Base-by-base conservation (phyloP, 2,113 vertebrate species). In the Columbina picui region DNA sequence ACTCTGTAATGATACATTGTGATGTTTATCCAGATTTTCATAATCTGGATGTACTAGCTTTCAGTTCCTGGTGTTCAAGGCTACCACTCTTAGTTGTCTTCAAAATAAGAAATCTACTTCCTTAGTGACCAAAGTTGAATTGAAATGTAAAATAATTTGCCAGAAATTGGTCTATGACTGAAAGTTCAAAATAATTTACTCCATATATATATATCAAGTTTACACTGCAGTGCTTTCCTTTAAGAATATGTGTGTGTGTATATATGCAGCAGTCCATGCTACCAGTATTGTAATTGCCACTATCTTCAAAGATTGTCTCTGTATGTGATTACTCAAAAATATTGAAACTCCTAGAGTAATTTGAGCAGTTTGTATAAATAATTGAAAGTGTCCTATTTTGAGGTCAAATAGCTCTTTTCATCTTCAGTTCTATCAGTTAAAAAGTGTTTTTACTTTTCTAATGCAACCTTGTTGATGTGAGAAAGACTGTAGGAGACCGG, bases 161-260 rank as follows among this genome's bases (percentile, higher is more conserved):
- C 34, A 47, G 22, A 78, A 84, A 84, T 57, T 68, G 38, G 7
- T 67, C 39, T 77, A 1, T 52, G 41, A 34, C 23, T 90, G 47
- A 82, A 90, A 84, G 11, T 63, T 86, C 47, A 52, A 19, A 89
- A 45, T 49, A 11, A 80, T 74, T 70, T 80, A 17, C 43, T 74
- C n/a, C 12, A 26, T 29, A 36, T 17, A n/a, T 17, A n/a, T 27
- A 20, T 29, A 34, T 64, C 26, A 75, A 75, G 83, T 94, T 96
- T 93, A 41, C 94, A 89, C 11, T 96, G 93, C 90, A 90, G 96
- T 96, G 88, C 15, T 95, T 81, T 96, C 80, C 83, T 95, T 68
- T 25, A 71, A 90, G 71, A 75, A 77, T 87, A 2, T 10, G 5
- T 53, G 26, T 71, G 12, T 57, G 26, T 73, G 11, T 49, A 4